phyloP scores from a whole-genome alignment of 2,113 vertebrate species.

The Mustela nigripes region DNA sequence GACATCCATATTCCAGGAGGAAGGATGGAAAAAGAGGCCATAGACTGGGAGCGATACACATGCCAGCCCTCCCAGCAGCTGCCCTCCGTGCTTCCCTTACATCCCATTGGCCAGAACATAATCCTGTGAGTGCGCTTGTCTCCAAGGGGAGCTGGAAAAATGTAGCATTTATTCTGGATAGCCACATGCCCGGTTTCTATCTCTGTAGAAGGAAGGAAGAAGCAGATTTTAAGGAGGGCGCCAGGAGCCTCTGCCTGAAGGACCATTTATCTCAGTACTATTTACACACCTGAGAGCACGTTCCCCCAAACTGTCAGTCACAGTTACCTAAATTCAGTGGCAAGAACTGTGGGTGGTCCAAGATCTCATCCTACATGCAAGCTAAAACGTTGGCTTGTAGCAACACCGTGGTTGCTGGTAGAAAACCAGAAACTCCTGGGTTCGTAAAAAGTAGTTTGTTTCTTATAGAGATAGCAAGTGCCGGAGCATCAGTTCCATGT shows the following conservation, averaged over 20 bases:
- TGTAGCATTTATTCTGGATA: neutral
- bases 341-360: neutral
- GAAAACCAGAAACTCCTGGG: neutral
- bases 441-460: neutral
- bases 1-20: accelerated
- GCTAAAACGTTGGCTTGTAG: neutral
- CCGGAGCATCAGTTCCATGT: neutral
- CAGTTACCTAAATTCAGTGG: neutral
- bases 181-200: too few species aligned
- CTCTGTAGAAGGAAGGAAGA: neutral
- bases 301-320: neutral
- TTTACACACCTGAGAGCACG: neutral
- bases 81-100: neutral
- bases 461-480: neutral
- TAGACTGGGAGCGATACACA: accelerated
- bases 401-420: neutral
- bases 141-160: neutral
- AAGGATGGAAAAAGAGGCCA: neutral
- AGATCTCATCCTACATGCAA: neutral
- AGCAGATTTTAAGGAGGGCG: neutral
- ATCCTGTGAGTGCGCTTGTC: accelerated
- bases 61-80: accelerated
- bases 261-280: neutral
- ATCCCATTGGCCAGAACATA: accelerated
- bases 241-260: neutral